Conservation (phyloP, 2,113 vertebrate species). For the Nestor notabilis region DNA sequence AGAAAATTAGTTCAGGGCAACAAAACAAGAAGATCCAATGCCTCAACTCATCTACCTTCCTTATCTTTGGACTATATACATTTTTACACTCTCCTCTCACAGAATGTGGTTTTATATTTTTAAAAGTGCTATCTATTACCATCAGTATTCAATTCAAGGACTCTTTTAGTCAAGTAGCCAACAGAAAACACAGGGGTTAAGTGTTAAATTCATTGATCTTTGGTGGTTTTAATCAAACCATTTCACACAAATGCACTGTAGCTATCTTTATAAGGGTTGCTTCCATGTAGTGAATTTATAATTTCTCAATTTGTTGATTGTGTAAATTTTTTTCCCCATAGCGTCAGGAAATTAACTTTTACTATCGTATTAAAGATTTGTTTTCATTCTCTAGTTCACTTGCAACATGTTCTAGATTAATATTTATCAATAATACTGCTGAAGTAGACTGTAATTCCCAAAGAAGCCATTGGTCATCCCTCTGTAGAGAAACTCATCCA, state of each 20-base stretch:
- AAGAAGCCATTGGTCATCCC: not conserved
- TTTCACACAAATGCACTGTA: not conserved
- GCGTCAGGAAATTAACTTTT: not conserved
- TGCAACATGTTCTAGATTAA: not conserved
- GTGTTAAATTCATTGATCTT: not conserved
- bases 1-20: not conserved
- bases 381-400: not conserved
- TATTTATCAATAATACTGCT: slow-evolving; percentile 8
- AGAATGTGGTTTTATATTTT: not conserved
- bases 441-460: not conserved
- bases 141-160: not conserved
- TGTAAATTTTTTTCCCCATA: not conserved
- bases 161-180: not conserved
- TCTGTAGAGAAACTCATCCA: not conserved
- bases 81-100: not conserved
- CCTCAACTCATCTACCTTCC: not conserved
- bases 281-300: not conserved
- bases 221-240: not conserved
- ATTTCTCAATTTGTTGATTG: not conserved
- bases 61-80: not conserved
- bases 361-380: not conserved
- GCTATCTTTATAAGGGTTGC: not conserved
- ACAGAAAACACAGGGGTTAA: not conserved
- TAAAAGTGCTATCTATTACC: not conserved
- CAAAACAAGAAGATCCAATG: not conserved